phyloP scores from a whole-genome alignment of 2,113 vertebrate species.

The Passer domesticus region DNA sequence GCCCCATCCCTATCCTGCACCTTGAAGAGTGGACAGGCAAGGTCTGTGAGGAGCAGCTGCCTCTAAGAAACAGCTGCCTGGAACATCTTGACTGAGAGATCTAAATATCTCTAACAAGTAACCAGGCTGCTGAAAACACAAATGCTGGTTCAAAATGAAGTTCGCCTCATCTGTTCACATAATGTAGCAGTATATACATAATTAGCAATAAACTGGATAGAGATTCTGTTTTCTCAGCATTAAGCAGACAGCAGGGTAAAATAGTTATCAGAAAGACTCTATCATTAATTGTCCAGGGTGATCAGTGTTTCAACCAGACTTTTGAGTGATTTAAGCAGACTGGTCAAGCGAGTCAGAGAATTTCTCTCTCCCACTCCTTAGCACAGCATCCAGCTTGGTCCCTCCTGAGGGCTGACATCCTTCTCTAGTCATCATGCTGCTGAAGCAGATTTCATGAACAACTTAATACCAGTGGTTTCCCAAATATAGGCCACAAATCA shows the following conservation, averaged over 20 bases:
- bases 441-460: not conserved
- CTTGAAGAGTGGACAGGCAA: not conserved
- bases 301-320: not conserved
- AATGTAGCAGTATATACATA: not conserved
- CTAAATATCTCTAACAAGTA: not conserved
- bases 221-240: not conserved
- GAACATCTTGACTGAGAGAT: not conserved
- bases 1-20: not conserved
- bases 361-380: not conserved
- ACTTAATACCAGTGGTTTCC: conserved; percentile 28
- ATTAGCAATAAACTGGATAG: not conserved
- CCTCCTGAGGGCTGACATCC: not conserved
- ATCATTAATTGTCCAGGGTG: not conserved
- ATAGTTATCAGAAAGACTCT: not conserved
- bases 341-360: not conserved
- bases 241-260: not conserved
- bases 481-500: not conserved
- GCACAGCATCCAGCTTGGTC: not conserved
- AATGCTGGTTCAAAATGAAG: not conserved
- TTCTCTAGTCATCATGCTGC: not conserved
- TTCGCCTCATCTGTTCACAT: not conserved
- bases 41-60: not conserved
- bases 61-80: not conserved
- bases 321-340: not conserved
- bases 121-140: not conserved